Evolutionary conservation across 2,888 invertebrate genomes (phyloP), one percentile per base, ranked within the genome.

Genomic region (Acanthacorydalis orientalis): DNA sequence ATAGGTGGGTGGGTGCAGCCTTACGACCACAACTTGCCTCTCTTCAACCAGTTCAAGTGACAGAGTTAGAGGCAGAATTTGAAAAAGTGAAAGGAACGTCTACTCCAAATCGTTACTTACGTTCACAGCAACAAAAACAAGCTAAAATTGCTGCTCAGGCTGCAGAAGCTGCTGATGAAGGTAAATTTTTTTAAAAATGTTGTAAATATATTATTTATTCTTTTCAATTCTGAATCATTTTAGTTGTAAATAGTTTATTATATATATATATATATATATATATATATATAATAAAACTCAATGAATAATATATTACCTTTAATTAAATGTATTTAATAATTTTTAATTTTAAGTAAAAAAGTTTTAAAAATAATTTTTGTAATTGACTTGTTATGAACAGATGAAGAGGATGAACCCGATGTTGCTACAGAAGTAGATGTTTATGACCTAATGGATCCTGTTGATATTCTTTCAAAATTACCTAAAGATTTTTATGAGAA

Each of bases 401-500:
- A 73, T 3, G 77, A 73, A 16, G 78, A 75, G 1, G 74, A 69
- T 38, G 72, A 73, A 3, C 75, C 68, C 10, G 67, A 63, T 34
- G 66, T 58, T 40, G 59, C 63, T 31, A 64, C 59, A 39, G 83
- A 83, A 49, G 70, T 92, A 46, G 96, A 97, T 68, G 86, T 92
- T 0, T 90, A 83, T 64, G 97, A 97, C 48, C 68, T 95, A 1
- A 65, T 95, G 32, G 87, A 89, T 56, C 87, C 96, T 0, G 91
- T 93, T 43, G 93, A 98, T 60, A 88, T 98, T 53, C 64, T 97
- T 1, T 83, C 89, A 0, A 88, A 91, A 61, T 67, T 98, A 34
- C 93, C 96, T 0, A 90, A 91, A 67, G 92, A 96, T 64, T 97
- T 96, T 64, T 92, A 83, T 61, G 93, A 95, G 4, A 89, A 93